A percentile compares a stretch with the other conserved stretches of the same genome.
Evolutionary conservation across 2,888 invertebrate genomes (phyloP).

Genomic region (Hirtodrosophila duncani): DNA sequence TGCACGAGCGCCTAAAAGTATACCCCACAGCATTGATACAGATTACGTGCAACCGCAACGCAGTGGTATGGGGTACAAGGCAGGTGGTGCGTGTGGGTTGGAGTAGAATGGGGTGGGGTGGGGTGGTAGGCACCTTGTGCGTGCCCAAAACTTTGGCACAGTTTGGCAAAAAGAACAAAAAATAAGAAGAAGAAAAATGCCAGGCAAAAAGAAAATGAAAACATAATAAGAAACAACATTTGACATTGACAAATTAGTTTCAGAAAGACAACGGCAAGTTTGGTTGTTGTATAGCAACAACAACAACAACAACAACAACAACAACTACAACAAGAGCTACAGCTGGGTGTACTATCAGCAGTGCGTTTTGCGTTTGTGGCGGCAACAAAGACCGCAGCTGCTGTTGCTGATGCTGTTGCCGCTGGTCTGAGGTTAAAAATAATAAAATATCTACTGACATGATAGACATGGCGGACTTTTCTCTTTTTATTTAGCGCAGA

Average conservation of each 20-base stretch:
- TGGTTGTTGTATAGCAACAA: conserved; percentile 9
- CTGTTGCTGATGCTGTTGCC: conserved; percentile 3
- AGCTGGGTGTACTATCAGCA: background rate
- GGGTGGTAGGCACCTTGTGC: conserved; percentile 22
- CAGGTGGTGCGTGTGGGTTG: background rate
- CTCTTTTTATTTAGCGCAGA: conserved; percentile 74
- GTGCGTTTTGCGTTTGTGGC: background rate
- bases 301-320: conserved; percentile 16
- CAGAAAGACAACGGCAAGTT: conserved; percentile 42
- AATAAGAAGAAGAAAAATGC: background rate
- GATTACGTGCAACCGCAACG: conserved; percentile 60
- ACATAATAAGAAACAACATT: conserved; percentile 69
- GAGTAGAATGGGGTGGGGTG: conserved; percentile 6
- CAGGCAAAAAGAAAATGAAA: conserved; percentile 14
- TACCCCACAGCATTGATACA: conserved; percentile 54
- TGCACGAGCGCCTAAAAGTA: conserved; percentile 58
- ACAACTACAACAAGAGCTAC: conserved; percentile 4
- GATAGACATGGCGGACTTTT: conserved; percentile 71
- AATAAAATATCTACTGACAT: conserved; percentile 73
- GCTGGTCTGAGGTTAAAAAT: conserved; percentile 56
- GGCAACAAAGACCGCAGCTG: conserved; percentile 8
- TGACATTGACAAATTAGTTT: conserved; percentile 77
- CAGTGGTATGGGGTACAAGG: background rate
- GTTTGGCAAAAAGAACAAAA: conserved; percentile 13
- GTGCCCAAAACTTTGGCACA: conserved; percentile 53